Percentiles rank a stretch among this genome's conserved stretches.
phyloP scores from a whole-genome alignment of 2,113 vertebrate genomes.

The Antennarius striatus region DNA sequence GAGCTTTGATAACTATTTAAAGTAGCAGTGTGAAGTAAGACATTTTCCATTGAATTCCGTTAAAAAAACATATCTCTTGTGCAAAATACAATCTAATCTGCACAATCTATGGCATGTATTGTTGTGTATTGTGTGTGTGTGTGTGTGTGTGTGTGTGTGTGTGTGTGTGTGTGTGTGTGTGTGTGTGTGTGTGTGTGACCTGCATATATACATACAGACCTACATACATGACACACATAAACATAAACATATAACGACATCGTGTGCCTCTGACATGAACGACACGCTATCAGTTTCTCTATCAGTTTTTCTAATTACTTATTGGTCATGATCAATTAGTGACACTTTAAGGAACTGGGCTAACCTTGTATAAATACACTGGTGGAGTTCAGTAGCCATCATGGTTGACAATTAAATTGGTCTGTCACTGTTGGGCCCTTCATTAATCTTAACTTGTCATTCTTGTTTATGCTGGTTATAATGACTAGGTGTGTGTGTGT shows the following conservation, averaged over 20 bases:
- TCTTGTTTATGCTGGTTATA: conserved; percentile 94
- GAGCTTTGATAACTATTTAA: background rate
- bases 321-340: conserved; percentile 95
- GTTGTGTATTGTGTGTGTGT: too few species aligned
- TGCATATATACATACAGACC: too few species aligned
- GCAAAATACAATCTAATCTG: too few species aligned
- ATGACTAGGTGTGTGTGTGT: conserved; percentile 77
- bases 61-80: too few species aligned
- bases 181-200: too few species aligned
- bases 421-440: conserved; percentile 90
- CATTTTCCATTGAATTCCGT: too few species aligned
- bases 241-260: too few species aligned
- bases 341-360: conserved; percentile 83
- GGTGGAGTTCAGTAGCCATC: conserved; percentile 90
- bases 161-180: too few species aligned
- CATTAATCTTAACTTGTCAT: conserved; percentile 99
- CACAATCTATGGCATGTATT: too few species aligned
- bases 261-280: conserved; percentile 48
- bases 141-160: too few species aligned
- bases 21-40: too few species aligned
- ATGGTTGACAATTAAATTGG: conserved; percentile 98
- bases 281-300: conserved; percentile 65
- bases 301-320: conserved; percentile 84
- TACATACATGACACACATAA: too few species aligned
- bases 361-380: conserved; percentile 90